phyloP scores from a whole-genome alignment of 2,888 invertebrate genomes.

The Conomelus anceps region DNA sequence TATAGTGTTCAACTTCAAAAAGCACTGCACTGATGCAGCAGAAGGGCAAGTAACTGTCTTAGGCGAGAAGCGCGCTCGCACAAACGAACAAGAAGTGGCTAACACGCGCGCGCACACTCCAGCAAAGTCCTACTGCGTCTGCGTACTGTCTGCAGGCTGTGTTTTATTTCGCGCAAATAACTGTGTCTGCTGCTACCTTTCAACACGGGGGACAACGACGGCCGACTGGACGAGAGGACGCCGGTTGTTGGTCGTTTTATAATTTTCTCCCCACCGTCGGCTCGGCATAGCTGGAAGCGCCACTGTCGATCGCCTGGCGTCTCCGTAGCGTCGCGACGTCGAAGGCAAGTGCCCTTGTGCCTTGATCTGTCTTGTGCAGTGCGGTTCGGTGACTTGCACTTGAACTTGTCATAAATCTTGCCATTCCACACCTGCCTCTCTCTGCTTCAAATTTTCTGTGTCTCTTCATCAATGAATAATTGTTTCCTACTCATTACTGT shows the following conservation, averaged over 20 bases:
- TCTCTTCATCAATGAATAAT: too few relatives aligned
- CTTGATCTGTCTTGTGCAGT: neutral
- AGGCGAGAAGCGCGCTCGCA: neutral
- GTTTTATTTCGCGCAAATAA: neutral
- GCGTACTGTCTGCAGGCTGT: neutral
- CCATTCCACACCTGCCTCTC: neutral
- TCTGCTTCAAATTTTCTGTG: too few relatives aligned
- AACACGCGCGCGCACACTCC: neutral
- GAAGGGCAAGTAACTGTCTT: neutral
- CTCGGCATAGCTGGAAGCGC: neutral
- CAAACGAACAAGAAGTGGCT: too few relatives aligned
- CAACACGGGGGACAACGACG: neutral
- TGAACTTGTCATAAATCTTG: neutral
- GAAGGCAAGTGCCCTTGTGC: neutral
- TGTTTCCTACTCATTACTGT: too few relatives aligned
- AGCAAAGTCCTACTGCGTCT: neutral
- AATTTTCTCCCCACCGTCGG: neutral
- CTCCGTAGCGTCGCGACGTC: neutral
- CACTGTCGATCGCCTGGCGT: neutral
- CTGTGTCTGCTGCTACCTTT: neutral
- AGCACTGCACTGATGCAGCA: neutral
- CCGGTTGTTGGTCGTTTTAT: neutral
- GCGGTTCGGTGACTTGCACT: neutral
- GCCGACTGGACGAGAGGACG: neutral
- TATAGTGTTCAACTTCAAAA: neutral